phyloP scores from a whole-genome alignment of 2,888 invertebrate species.

The Mylabris sibirica region DNA sequence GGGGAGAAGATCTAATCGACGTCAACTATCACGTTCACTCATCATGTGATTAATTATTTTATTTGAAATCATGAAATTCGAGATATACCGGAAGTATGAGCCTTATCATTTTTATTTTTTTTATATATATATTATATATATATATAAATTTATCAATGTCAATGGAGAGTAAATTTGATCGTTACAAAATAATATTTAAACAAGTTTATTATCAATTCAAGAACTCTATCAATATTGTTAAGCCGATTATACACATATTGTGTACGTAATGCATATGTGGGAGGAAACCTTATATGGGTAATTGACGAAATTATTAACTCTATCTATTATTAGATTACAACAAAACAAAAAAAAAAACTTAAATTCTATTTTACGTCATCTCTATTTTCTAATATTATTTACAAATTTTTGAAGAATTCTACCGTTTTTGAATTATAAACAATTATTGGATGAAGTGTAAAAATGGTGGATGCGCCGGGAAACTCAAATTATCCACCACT shows the following conservation, averaged over 20 bases:
- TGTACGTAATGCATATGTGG: too few species aligned
- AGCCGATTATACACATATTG: neutral
- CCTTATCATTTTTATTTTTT: too few species aligned
- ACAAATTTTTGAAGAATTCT: neutral
- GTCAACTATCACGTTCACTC: neutral
- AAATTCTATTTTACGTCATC: neutral
- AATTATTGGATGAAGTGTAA: neutral
- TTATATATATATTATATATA: too few species aligned
- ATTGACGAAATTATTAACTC: slow-evolving; percentile 2
- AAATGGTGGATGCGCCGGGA: neutral
- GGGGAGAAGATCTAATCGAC: neutral
- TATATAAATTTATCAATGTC: neutral
- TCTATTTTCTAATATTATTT: neutral
- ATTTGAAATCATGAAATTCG: neutral
- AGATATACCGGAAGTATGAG: too few species aligned
- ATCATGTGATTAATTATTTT: neutral
- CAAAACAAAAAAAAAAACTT: neutral
- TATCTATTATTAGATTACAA: slow-evolving; percentile 4
- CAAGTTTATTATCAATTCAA: neutral
- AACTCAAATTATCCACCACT: neutral
- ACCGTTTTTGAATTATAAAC: too few species aligned
- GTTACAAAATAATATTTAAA: neutral
- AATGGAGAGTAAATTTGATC: neutral
- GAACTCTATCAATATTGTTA: neutral
- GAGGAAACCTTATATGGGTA: neutral